A percentile compares a stretch with the other conserved stretches of the same genome.
These are phyloP conservation scores for Cryptoblepharus egeriae DNA, from an alignment of 2,797 vertebrate species.

Conservation along the genomic window DNA sequence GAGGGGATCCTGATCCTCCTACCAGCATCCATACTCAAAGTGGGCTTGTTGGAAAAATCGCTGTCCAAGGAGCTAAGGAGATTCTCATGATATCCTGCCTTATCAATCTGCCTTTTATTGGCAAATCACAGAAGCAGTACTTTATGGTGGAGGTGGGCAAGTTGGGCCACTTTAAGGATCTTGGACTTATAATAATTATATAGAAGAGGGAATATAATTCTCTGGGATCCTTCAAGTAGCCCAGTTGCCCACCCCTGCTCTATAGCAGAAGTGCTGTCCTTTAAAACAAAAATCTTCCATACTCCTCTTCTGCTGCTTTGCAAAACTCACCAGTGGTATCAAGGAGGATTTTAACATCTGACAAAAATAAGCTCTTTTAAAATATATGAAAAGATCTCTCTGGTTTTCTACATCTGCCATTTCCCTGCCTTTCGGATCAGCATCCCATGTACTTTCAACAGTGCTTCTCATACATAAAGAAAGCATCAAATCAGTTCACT, in stretches of 20 bases:
- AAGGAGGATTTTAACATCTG: constrained; percentile 22
- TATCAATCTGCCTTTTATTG: background rate
- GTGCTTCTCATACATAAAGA: constrained; percentile 53
- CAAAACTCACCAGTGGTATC: constrained; percentile 63
- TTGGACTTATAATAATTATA: no score
- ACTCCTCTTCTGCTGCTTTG: background rate
- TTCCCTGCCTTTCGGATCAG: constrained; percentile 36
- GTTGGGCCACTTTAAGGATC: no score
- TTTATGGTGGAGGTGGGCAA: no score
- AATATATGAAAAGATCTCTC: constrained; percentile 44
- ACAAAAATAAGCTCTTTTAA: background rate
- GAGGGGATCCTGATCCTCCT: no score
- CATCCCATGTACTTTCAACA: constrained; percentile 14
- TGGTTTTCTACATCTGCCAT: constrained; percentile 19
- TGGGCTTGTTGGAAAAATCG: background rate
- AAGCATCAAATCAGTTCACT: constrained; percentile 37
- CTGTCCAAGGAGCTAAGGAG: background rate
- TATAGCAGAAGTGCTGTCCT: background rate
- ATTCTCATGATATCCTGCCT: background rate
- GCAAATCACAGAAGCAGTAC: no score
- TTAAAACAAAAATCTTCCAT: constrained; percentile 9
- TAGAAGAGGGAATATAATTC: no score
- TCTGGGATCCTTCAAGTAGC: no score
- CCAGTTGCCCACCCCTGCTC: background rate
- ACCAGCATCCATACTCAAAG: background rate